phyloP scores from a whole-genome alignment of 1,140 invertebrate genomes.

The Brachionus rotundiformis region DNA sequence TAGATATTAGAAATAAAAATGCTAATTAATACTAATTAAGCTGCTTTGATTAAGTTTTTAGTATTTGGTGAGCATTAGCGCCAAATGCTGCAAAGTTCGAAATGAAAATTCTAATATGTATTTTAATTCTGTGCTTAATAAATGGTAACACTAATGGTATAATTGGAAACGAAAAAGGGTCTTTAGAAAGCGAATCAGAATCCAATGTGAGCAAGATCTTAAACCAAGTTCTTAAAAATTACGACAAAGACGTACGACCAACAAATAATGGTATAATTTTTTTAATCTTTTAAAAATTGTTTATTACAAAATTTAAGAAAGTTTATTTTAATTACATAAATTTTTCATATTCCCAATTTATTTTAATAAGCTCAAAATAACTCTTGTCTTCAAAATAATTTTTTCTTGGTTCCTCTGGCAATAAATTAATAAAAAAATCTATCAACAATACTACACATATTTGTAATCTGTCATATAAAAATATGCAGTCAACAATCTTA shows the following conservation, averaged over 20 bases:
- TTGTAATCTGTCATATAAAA: too few relatives aligned
- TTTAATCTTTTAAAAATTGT: too few relatives aligned
- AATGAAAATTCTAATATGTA: neutral
- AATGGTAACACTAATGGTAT: neutral
- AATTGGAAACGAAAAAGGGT: too few relatives aligned
- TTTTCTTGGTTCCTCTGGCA: too few relatives aligned
- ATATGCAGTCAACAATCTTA: too few relatives aligned
- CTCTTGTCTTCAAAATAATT: too few relatives aligned
- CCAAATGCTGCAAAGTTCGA: neutral
- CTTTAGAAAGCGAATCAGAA: neutral
- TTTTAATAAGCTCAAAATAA: too few relatives aligned
- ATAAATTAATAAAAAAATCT: too few relatives aligned
- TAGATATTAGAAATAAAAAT: neutral
- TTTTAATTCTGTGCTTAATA: neutral
- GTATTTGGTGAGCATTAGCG: neutral
- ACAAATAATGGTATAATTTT: conserved; percentile 64
- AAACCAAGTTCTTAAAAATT: conserved; percentile 66
- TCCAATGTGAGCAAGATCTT: conserved; percentile 56
- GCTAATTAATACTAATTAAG: too few relatives aligned
- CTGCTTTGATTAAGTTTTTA: too few relatives aligned
- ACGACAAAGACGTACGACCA: conserved; percentile 67
- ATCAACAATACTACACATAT: too few relatives aligned
- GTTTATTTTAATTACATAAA: neutral
- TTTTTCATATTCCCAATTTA: too few relatives aligned
- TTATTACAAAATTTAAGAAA: neutral